Conservation (phyloP, 53 echinoderm and acorn worm species). For the Holothuria leucospilota region DNA sequence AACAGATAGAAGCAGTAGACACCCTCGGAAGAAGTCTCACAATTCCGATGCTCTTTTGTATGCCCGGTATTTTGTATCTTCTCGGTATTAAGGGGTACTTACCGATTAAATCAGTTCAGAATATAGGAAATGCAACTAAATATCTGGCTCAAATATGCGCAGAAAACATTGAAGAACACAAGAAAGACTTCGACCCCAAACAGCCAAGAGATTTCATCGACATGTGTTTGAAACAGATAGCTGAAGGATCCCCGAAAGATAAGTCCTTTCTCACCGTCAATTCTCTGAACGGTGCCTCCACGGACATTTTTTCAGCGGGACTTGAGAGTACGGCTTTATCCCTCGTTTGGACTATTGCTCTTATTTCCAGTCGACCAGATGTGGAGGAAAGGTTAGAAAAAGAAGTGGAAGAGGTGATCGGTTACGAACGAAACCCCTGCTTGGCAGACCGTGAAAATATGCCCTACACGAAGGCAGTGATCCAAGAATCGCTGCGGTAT, state of each 20-base stretch:
- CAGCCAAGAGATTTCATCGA: slow-evolving; percentile 9
- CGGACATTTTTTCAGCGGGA: slow-evolving; percentile 35
- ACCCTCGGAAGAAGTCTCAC: neutral
- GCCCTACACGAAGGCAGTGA: slow-evolving; percentile 28
- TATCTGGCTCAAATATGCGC: neutral
- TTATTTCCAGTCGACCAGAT: neutral
- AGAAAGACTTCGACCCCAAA: neutral
- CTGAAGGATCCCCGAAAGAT: neutral
- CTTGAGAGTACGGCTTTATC: slow-evolving; percentile 19
- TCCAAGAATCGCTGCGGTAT: slow-evolving; percentile 33
- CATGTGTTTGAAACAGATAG: slow-evolving; percentile 13
- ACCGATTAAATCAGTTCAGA: slow-evolving; percentile 13
- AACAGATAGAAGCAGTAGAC: slow-evolving; percentile 5
- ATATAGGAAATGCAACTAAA: neutral
- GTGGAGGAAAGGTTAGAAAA: neutral
- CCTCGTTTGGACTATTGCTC: slow-evolving; percentile 7
- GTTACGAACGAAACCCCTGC: slow-evolving; percentile 12
- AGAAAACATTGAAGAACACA: neutral
- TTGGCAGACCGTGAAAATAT: slow-evolving; percentile 19
- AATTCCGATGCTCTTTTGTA: slow-evolving; percentile 15
- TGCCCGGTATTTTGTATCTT: neutral
- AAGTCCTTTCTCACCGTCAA: slow-evolving; percentile 11
- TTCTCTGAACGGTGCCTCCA: slow-evolving; percentile 9
- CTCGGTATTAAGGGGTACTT: slow-evolving; percentile 4
- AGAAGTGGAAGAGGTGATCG: neutral